phyloP scores from a whole-genome alignment of 2,888 invertebrate species.

The Zelleria hepariella region DNA sequence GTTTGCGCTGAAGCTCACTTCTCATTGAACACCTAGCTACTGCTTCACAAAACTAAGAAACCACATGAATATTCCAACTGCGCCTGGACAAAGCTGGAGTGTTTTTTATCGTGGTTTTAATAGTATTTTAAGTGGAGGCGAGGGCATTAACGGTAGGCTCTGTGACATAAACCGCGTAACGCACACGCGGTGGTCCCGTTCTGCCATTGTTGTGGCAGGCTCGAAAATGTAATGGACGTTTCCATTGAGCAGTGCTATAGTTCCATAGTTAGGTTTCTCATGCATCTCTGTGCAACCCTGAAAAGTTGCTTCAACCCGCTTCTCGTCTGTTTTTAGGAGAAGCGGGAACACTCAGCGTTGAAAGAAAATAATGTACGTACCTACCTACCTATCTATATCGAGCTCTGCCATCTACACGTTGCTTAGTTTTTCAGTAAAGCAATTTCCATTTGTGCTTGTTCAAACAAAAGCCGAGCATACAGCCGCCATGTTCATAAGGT shows the following conservation, averaged over 20 bases:
- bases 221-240: not conserved
- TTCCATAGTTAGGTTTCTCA: too few relatives aligned
- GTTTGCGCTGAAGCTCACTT: too few relatives aligned
- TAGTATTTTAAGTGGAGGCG: slow-evolving; percentile 15
- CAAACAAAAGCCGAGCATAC: too few relatives aligned
- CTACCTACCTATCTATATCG: too few relatives aligned
- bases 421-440: too few relatives aligned
- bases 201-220: slow-evolving; percentile 19
- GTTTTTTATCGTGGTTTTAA: slow-evolving; percentile 11
- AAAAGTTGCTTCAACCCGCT: too few relatives aligned
- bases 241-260: not conserved
- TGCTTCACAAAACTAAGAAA: not conserved
- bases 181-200: slow-evolving; percentile 18
- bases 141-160: slow-evolving; percentile 13
- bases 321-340: too few relatives aligned
- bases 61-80: not conserved
- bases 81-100: not conserved
- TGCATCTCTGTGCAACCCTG: slow-evolving; percentile 1
- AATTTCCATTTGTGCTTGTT: too few relatives aligned
- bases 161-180: slow-evolving; percentile 12
- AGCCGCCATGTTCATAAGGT: too few relatives aligned
- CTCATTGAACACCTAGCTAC: not conserved
- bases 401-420: too few relatives aligned
- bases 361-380: too few relatives aligned
- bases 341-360: too few relatives aligned